These are phyloP conservation scores for Ceyx margarethae DNA, from an alignment of 2,113 vertebrate genomes.

Conservation along the genomic window DNA sequence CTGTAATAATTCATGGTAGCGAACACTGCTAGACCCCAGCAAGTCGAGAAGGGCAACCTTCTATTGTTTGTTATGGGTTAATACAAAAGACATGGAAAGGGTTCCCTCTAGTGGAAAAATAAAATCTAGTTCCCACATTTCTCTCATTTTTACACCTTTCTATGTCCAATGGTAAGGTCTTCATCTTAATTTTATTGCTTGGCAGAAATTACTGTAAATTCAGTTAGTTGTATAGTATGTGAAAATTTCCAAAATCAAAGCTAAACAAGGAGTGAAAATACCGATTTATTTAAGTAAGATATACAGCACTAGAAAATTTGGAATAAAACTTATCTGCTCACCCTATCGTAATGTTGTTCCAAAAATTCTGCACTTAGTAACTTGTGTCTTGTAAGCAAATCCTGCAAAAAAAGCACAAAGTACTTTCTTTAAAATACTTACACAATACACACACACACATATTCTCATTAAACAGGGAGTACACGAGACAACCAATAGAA, in stretches of 20 bases:
- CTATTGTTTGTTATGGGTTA: rapidly evolving
- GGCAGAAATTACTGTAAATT: neutral
- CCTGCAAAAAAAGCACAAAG: constrained; percentile 67
- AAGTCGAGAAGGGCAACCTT: neutral
- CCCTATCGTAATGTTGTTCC: constrained; percentile 87
- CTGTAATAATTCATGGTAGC: neutral
- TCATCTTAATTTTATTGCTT: neutral
- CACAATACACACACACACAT: neutral
- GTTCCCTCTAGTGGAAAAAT: constrained; percentile 35
- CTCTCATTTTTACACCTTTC: neutral
- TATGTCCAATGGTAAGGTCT: neutral
- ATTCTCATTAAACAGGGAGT: neutral
- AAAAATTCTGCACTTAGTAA: constrained; percentile 87
- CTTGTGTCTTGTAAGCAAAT: constrained; percentile 87
- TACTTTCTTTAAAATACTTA: neutral
- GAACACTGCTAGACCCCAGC: neutral
- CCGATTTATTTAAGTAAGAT: neutral
- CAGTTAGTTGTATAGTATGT: neutral
- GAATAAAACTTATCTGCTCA: constrained; percentile 63
- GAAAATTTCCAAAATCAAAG: neutral
- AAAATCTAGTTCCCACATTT: neutral
- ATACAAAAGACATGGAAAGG: neutral
- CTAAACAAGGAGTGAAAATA: neutral
- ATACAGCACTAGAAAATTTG: neutral
- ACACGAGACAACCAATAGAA: neutral